Base-by-base conservation (phyloP, 2,113 vertebrate species). In the Clinocottus analis region DNA sequence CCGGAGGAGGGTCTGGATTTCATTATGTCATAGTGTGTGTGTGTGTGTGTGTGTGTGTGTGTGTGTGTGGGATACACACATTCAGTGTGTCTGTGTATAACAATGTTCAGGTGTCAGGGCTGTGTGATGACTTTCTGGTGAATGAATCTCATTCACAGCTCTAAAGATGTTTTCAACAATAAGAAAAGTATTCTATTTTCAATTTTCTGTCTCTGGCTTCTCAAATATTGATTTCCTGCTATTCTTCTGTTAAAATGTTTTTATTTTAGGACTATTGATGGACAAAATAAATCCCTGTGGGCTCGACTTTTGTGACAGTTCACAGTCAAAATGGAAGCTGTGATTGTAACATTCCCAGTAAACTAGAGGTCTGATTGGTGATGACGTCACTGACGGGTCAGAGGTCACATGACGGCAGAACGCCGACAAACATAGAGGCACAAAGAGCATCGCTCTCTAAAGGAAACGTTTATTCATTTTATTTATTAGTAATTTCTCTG, bases 1-100 rank as follows among this genome's bases (percentile, higher is more conserved):
- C 84, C 61, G 19, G 21, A 85, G 87, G 89, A 92, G 75, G 83
- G 71, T 94, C 93, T 94, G 92, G 92, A 81, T 92, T 89, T 90
- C 87, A 93, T 95, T 92, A 92, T 85, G 53, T 53, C 51, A 23
- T 53, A 9, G 10, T 85, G 84, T 73, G 73, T 72, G 67, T 45
- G 37, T 51, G 71, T 39, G 51, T 27, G 27, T 7, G 61, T 51
- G 31, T 55, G 67, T 63, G 23, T 41, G 27, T 76, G 19, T 79
- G 71, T 27, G 45, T 3, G 55, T 58, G 41, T 49, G 63, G 33
- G 33, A 12, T 55, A 33, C 14, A 35, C 33, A 64, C 25, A 61
- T 47, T 7, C 41, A 59, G 51, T 10, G 25, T 37, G n/a, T 19
- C 21, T 63, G 25, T n/a, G 4, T 49, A 9, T 49, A 10, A 5